Evolutionary conservation across 2,888 invertebrate species (phyloP), one percentile per base, ranked within the genome.

Genomic region (Lordiphosa andalusiaca): DNA sequence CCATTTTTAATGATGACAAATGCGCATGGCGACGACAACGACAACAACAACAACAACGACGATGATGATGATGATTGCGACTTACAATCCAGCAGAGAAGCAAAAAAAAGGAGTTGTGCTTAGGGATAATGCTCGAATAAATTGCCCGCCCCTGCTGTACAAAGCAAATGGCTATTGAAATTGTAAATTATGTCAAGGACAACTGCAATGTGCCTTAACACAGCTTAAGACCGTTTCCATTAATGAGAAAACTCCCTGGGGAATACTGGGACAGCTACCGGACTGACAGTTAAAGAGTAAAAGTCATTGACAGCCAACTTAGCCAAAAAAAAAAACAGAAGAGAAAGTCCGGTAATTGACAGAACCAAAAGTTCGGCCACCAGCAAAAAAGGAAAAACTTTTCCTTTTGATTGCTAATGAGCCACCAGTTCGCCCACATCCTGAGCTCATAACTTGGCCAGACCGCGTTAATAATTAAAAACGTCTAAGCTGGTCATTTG

Each of bases 131-230:
- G 72, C 61, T 51, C 35, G 50, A 68, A 74, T 78, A 73, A 78
- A 78, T 74, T 59, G 70, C 68, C 40, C 56, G 59, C 51, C 35
- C 38, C 58, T 13, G 33, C n/a, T 13, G 36, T 46, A 39, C 23
- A 40, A 47, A 40, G 56, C 54, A 53, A 68, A 63, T 73, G 69
- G 69, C 73, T 80, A 84, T 80, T 84, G 78, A 80, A 80, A 84
- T 77, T 73, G 69, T 84, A 80, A 84, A 84, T 74, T 51, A 84
- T 80, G 83, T 82, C 78, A 84, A 82, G 78, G 83, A 78, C 85
- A 74, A 30, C 30, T 30, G 30, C 65, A 60, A 82, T 30, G 66
- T 64, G 63, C 59, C 58, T 19, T 16, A 39, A 39, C 6, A 33
- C 7, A 4, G 53, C 66, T 72, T 57, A 59, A 50, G 25, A 39